Conservation (phyloP, 2,113 vertebrate species). For the Perccottus glenii region DNA sequence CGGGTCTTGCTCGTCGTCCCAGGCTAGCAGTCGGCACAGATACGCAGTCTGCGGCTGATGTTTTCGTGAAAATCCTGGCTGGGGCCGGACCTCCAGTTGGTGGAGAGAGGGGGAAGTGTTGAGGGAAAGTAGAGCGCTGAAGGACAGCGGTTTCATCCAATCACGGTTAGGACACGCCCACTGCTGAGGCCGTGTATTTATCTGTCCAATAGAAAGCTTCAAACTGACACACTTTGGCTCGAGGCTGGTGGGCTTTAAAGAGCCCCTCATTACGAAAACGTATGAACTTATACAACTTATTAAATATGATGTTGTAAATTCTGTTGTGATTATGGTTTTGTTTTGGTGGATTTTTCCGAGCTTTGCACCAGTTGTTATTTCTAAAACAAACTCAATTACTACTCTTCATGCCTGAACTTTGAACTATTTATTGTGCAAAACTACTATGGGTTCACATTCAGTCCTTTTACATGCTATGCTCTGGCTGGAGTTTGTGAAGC, state of each 20-base stretch:
- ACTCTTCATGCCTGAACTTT: too few species aligned
- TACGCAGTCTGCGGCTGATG: constrained; percentile 57
- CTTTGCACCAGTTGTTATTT: too few species aligned
- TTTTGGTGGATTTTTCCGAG: too few species aligned
- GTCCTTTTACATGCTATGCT: neutral
- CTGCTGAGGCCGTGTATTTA: neutral
- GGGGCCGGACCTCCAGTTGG: constrained; percentile 31
- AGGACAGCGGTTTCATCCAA: constrained; percentile 33
- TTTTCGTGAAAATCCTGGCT: constrained; percentile 63
- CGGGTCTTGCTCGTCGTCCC: constrained; percentile 23
- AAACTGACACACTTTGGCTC: constrained; percentile 19
- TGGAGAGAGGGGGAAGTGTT: constrained; percentile 27
- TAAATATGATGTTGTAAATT: too few species aligned
- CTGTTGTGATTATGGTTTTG: too few species aligned
- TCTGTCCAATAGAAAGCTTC: constrained; percentile 58
- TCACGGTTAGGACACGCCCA: neutral
- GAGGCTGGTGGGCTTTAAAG: constrained; percentile 68
- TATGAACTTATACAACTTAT: neutral
- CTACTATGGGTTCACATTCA: too few species aligned
- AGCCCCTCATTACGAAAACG: constrained; percentile 23
- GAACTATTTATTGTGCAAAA: too few species aligned
- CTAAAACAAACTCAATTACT: too few species aligned
- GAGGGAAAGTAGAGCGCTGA: constrained; percentile 17
- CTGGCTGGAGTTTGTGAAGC: neutral
- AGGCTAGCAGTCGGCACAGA: neutral